These are phyloP conservation scores for Thaumatotibia leucotreta DNA, from an alignment of 1,140 invertebrate species.

Conservation along the genomic window DNA sequence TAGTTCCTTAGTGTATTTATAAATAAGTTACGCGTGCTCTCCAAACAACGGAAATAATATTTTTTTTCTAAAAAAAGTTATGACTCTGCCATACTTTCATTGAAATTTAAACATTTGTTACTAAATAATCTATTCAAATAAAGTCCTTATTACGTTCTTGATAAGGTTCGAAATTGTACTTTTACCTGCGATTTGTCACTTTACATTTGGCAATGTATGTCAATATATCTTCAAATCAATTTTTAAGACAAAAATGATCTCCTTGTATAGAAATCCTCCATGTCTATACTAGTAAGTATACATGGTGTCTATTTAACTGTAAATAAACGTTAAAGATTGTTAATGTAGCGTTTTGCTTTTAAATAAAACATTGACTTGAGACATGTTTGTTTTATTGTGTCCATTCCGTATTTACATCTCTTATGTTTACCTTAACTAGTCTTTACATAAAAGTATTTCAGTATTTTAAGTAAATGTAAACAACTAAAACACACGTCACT, in stretches of 20 bases:
- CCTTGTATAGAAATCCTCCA: not conserved
- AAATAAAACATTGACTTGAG: slow-evolving; percentile 2
- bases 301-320: not conserved
- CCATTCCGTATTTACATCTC: too few relatives aligned
- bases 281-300: not conserved
- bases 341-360: not conserved
- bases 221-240: not conserved
- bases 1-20: not conserved
- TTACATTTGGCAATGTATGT: not conserved
- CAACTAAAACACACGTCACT: too few relatives aligned
- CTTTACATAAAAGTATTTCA: too few relatives aligned
- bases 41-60: too few relatives aligned
- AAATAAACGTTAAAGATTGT: slow-evolving; percentile 12
- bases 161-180: not conserved
- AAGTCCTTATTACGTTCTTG: not conserved
- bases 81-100: too few relatives aligned
- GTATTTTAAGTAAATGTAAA: too few relatives aligned
- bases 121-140: not conserved
- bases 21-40: too few relatives aligned
- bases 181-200: not conserved
- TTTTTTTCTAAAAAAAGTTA: too few relatives aligned
- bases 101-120: not conserved
- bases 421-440: too few relatives aligned
- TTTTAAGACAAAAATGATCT: too few relatives aligned
- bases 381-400: not conserved